Conservation (phyloP, 2,797 vertebrate species). For the Enteromius trimaculatus region DNA sequence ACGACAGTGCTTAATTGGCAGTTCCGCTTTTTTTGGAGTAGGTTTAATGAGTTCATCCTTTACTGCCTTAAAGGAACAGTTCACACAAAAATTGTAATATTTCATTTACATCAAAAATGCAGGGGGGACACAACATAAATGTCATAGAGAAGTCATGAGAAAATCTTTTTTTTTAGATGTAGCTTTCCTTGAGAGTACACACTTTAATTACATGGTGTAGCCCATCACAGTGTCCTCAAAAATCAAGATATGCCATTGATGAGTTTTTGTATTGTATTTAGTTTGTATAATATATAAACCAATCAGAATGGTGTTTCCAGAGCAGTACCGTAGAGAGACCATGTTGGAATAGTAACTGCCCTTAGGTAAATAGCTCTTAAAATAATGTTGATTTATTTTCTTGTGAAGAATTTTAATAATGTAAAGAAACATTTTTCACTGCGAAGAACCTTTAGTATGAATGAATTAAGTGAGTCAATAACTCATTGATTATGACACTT, state of each 20-base stretch:
- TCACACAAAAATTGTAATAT: neutral
- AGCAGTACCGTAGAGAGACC: neutral
- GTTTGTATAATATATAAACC: too few relatives aligned
- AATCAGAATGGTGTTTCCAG: neutral
- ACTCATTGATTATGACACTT: neutral
- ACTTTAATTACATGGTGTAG: neutral
- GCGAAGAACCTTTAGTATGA: neutral
- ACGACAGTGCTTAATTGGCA: constrained; percentile 60
- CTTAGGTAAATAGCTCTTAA: neutral
- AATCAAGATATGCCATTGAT: neutral
- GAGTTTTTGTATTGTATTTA: neutral
- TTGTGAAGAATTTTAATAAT: neutral
- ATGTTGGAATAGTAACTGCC: neutral
- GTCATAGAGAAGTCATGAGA: neutral
- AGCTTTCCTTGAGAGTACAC: neutral
- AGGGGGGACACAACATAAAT: too few relatives aligned
- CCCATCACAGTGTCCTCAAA: neutral
- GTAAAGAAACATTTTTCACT: neutral
- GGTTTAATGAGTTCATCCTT: constrained; percentile 57
- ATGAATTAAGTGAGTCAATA: neutral
- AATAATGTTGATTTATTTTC: neutral
- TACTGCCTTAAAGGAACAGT: constrained; percentile 30
- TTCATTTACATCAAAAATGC: neutral
- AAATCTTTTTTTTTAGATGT: neutral
- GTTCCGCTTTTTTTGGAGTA: constrained; percentile 45